Evolutionary conservation across 37 sponge, comb jelly and placozoan species (phyloP), one percentile per base, ranked within the genome.

Genomic region (Dysidea cf. avara): DNA sequence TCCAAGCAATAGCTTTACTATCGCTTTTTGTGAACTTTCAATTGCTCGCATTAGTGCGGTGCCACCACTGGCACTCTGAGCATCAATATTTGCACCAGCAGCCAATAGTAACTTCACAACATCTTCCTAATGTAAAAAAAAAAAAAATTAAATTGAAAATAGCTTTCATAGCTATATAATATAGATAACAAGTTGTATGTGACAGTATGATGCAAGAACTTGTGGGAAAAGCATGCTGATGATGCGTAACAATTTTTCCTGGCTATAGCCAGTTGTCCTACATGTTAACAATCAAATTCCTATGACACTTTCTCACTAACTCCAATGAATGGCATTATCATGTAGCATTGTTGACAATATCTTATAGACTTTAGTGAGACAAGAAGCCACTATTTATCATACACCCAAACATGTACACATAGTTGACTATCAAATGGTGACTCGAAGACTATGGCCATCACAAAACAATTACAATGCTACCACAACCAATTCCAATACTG

Each of bases 1-100:
- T 38, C 78, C 95, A 62, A 97, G 22, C 4, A 97, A 69, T 40
- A 92, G 61, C 46, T 85, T 70, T 22, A 97, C 90, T 6, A 92
- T 86, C 0, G 70, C 79, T 26, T 47, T 74, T 69, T 87, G 84
- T 46, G 90, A 86, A 46, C 86, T 86, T 48, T 97, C 92, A 54
- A 97, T 83, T 13, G 99, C 99, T 61, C 99, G 74, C 99, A 97
- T 97, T 59, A 97, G 83, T 21, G 99, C 87, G 9, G 99, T 97
- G 33, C 99, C 99, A 28, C 99, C 99, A 61, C 92, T 94, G 37
- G 77, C 62, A 13, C 85, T 73, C 87, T 97, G 99, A 28, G 77
- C 74, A 73, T 97, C 92, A 35, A 94, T 77, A 37, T 87, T 76
- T 2, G 95, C 99, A 21, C 85, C 87, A 36, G 74, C 39, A 55